Base-by-base conservation (phyloP, 2,113 vertebrate species). In the western clawed frog (Xenopus tropicalis) region DNA sequence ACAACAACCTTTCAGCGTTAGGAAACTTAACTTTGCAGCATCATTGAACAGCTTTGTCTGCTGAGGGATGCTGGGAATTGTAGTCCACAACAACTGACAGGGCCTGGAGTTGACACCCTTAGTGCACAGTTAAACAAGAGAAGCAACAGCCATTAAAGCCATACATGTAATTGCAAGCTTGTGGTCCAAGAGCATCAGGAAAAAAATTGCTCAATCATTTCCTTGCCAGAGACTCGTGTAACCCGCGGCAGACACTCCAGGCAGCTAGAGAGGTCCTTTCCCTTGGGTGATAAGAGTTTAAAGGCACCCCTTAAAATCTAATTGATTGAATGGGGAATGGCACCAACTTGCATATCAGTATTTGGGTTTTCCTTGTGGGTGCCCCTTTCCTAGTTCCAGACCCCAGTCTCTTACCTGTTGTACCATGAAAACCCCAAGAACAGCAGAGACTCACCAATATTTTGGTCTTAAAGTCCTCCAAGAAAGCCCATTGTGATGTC, bases 351-450 rank as follows among this genome's bases (percentile, higher is more conserved):
- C 29, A 37, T 37, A 37, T 37, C 29, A 3, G 29, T 37, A 3
- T 37, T 37, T 37, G 6, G 29, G 10, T 37, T 37, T 6, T 9
- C 29, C 29, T 37, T 37, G 29, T 9, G 29, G 29, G 29, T 2
- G 29, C 29, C 29, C 29, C 29, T 37, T 37, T 37, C 29, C 10
- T 37, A 37, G 1, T 51, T 13, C 9, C 54, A 29, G 4, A 48
- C 46, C 16, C 23, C 10, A 23, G 25, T 67, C 44, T 61, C 72
- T 74, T 74, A 74, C 72, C 65, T 69, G 57, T 62, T 61, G 14
- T 13, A 20, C 29, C 42, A 29, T 62, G 16, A 20, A n/a, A 48
- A 19, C 25, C 61, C 63, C 54, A 48, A 48, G n/a, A 24, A 14
- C 22, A 69, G 43, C 65, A 21, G 42, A n/a, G 21, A 21, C 37